phyloP scores from a whole-genome alignment of 1,140 invertebrate species.

The Drosophila sp. region DNA sequence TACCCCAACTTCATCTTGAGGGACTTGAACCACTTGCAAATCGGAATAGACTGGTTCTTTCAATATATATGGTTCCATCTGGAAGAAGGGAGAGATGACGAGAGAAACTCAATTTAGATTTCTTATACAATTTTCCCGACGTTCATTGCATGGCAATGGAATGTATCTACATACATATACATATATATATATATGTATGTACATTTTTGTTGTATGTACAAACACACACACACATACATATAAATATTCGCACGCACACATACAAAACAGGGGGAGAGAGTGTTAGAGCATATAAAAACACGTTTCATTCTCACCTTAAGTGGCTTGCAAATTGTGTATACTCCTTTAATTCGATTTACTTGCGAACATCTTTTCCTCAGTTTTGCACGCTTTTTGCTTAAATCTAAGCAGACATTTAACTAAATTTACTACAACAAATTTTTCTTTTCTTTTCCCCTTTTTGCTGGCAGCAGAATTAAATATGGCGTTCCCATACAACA shows the following conservation, averaged over 20 bases:
- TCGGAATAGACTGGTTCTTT: slow-evolving; percentile 73
- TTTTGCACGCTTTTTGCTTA: slow-evolving; percentile 30
- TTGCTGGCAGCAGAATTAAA: slow-evolving; percentile 63
- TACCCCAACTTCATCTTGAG: slow-evolving; percentile 74
- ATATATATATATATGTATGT: neutral
- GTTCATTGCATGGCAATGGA: neutral
- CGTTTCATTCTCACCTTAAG: slow-evolving; percentile 24
- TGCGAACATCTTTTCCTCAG: neutral
- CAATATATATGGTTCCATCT: slow-evolving; percentile 67
- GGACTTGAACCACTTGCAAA: slow-evolving; percentile 77
- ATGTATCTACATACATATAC: neutral
- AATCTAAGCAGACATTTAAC: slow-evolving; percentile 13
- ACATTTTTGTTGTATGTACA: slow-evolving; percentile 11
- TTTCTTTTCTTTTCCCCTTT: slow-evolving; percentile 58
- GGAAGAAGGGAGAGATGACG: neutral
- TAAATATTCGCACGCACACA: slow-evolving; percentile 1
- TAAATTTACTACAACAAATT: slow-evolving; percentile 19
- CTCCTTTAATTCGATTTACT: neutral
- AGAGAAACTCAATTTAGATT: slow-evolving; percentile 13
- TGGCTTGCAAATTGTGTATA: neutral
- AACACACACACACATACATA: neutral
- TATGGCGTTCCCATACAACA: slow-evolving; percentile 64
- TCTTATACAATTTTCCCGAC: slow-evolving; percentile 1
- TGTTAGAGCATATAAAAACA: slow-evolving; percentile 1
- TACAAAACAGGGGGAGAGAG: neutral